Percentiles rank a stretch among this genome's conserved stretches.
Conservation (phyloP, 1,140 invertebrate genomes). For the Ceratitis capitata region DNA sequence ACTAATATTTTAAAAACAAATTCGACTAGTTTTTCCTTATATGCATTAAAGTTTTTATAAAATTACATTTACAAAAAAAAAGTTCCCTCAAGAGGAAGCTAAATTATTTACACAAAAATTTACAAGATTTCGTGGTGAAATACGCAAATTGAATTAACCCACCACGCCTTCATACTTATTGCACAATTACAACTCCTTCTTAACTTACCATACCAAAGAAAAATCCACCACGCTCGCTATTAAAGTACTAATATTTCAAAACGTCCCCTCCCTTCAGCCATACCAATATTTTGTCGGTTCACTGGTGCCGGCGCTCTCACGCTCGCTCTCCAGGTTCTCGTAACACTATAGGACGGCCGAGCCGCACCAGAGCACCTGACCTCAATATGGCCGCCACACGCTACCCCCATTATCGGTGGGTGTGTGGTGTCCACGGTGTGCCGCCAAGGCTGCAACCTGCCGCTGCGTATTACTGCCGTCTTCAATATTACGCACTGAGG, state of each 20-base stretch:
- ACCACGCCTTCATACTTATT: background rate
- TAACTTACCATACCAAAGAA: background rate
- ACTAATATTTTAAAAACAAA: constrained; percentile 33
- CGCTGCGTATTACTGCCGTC: constrained; percentile 65
- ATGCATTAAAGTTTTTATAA: constrained; percentile 36
- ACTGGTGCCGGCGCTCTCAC: constrained; percentile 46
- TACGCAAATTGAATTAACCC: background rate
- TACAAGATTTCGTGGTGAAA: background rate
- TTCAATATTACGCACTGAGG: constrained; percentile 71
- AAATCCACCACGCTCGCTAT: background rate
- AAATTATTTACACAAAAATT: constrained; percentile 9
- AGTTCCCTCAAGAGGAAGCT: constrained; percentile 39
- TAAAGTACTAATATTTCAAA: no score
- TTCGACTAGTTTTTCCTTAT: constrained; percentile 38
- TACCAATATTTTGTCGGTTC: constrained; percentile 48
- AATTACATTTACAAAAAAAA: constrained; percentile 46
- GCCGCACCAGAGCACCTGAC: constrained; percentile 64
- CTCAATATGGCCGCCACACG: constrained; percentile 73
- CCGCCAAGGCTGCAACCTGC: constrained; percentile 68
- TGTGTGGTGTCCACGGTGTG: constrained; percentile 71
- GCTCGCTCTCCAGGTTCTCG: constrained; percentile 47
- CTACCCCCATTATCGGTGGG: constrained; percentile 74
- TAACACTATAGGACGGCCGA: constrained; percentile 64
- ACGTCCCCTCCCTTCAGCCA: constrained; percentile 31
- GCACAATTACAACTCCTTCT: background rate